Evolutionary conservation across 30 jellyfish, hydroid and myxozoan genomes (phyloP), one percentile per base, ranked within the genome.

Genomic region (Cassiopea xamachana): DNA sequence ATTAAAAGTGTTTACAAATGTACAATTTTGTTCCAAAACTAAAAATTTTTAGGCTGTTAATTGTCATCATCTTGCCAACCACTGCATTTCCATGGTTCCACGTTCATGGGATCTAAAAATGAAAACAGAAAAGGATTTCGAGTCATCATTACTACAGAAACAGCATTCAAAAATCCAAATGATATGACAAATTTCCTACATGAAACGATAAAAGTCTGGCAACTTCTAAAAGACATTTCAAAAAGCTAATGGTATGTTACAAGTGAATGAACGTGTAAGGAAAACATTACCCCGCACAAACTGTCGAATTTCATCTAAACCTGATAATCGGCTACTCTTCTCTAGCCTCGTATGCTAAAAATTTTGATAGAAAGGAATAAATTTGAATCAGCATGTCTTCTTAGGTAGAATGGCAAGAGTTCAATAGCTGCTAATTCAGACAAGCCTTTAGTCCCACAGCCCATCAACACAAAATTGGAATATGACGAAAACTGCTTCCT

Each of bases 21-120:
- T 10, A 55, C 64, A 3, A 3, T 6, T 0, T 55, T 10, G 0
- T 3, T 55, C 64, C 0, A 55, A 6, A 55, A 6, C 12, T 55
- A 10, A 55, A 55, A 55, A 10, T 3, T 3, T 55, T 55, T 6
- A 55, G 7, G 12, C 64, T 55, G 64, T 55, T 55, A 55, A 55
- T 55, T 55, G 8, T 75, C 18, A 5, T 75, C 62, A 58, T 75
- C 84, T 5, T 69, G n/a, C 84, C 84, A 75, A 46, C 69, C 39
- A 45, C 46, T 51, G 84, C 84, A 75, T 75, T 39, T 75, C 84
- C 84, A 75, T 5, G 84, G 84, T 27, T 75, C 84, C 13, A 46
- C 39, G 44, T 75, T 75, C 69, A 75, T 43, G 8, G 84, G 84
- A 2, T 75, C 84, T 75, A 46, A 75, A 46, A 1, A 27, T 39